Evolutionary conservation across 1,140 invertebrate species (phyloP), one percentile per base, ranked within the genome.

Genomic region (Bombus waltoni): DNA sequence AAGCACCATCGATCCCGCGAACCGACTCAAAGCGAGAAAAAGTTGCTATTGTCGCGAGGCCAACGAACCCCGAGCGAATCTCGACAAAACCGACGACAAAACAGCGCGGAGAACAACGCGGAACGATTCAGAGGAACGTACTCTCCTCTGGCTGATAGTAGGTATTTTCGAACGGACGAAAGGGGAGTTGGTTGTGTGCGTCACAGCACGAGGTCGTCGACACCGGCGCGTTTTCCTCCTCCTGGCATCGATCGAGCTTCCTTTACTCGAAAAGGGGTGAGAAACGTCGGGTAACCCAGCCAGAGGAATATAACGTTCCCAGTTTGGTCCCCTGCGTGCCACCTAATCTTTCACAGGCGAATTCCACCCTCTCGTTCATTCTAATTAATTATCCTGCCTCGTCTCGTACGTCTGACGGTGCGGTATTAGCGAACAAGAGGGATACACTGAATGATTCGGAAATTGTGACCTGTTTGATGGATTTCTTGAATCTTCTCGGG

Each of bases 201-300:
- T 77, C 75, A 81, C 40, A 53, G 25, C 32, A 57, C 32, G 79
- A 70, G 87, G 83, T 89, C 78, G 75, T 79, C 79, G 83, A 79
- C 83, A 85, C 77, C 77, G 77, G 53, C 83, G 76, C 87, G 72
- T 82, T 89, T 86, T 86, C 75, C 75, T 71, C 62, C 82, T 74
- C 74, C 83, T 79, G 84, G 62, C 78, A 85, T 76, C 68, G 53
- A 78, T 74, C 88, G 87, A 38, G 77, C 84, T 88, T 79, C 77
- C 72, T 83, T 78, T 73, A 65, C 68, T 65, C 70, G 53, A 73
- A 80, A 65, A 42, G 53, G 66, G 25, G 28, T 38, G 68, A 72
- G 77, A 59, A 65, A 47, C 40, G 42, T 15, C 65, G 32, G 35
- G n/a, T 28, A 70, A 57, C 38, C 3, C n/a, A 47, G 65, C 68